Conservation (phyloP, 2,797 vertebrate species). For the Lutjanus argentimaculatus region DNA sequence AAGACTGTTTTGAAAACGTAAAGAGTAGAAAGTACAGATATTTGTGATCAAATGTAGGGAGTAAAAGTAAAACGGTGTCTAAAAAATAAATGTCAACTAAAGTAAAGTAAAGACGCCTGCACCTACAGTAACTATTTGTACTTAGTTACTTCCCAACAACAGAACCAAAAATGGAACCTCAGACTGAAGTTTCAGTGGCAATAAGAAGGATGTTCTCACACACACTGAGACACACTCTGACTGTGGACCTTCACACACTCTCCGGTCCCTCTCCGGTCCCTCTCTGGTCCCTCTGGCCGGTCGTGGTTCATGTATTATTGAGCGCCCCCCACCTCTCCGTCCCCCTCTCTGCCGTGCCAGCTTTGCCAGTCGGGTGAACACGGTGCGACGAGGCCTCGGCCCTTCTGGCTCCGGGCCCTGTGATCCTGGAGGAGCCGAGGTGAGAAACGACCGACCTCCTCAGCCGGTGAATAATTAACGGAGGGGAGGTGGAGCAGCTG, state of each 20-base stretch:
- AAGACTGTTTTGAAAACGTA: too few relatives aligned
- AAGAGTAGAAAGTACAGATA: too few relatives aligned
- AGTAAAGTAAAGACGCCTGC: too few relatives aligned
- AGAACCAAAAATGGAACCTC: too few relatives aligned
- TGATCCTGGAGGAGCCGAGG: conserved; percentile 79
- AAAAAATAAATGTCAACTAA: too few relatives aligned
- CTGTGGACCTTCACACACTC: conserved; percentile 26
- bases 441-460: conserved; percentile 74
- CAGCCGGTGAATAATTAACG: conserved; percentile 82
- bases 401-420: conserved; percentile 73
- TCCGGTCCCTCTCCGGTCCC: neutral
- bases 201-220: neutral
- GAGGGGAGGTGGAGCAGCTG: conserved; percentile 76
- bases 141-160: too few relatives aligned
- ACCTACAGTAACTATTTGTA: too few relatives aligned
- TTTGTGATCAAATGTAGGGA: too few relatives aligned
- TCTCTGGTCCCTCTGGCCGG: conserved; percentile 2
- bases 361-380: conserved; percentile 82
- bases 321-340: conserved; percentile 38
- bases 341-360: conserved; percentile 20
- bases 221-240: conserved; percentile 2
- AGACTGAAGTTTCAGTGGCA: neutral
- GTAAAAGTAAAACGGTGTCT: too few relatives aligned
- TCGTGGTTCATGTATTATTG: conserved; percentile 78
- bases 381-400: conserved; percentile 36